These are phyloP conservation scores for Leptinotarsa rubiginosa DNA, from an alignment of 2,888 invertebrate genomes.

Conservation along the genomic window DNA sequence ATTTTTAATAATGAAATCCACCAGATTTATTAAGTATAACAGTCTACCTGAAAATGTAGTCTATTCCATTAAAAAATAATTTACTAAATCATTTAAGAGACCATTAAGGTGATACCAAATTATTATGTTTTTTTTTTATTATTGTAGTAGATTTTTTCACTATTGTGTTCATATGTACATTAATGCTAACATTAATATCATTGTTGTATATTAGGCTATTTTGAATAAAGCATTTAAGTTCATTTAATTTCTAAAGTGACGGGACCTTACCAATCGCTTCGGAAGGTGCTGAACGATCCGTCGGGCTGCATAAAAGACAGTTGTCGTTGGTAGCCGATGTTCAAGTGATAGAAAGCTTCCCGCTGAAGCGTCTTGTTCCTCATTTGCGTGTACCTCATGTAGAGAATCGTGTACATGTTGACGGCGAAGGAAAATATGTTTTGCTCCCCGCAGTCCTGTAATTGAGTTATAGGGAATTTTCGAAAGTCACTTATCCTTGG, in stretches of 20 bases:
- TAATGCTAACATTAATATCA: too few relatives aligned
- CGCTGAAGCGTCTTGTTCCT: constrained; percentile 84
- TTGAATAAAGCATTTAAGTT: too few relatives aligned
- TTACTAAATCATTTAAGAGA: too few relatives aligned
- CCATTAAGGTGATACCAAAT: too few relatives aligned
- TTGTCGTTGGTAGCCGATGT: constrained; percentile 89
- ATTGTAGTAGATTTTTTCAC: too few relatives aligned
- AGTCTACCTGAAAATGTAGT: too few relatives aligned
- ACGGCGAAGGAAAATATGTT: constrained; percentile 97
- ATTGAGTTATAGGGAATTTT: not conserved
- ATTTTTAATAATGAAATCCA: too few relatives aligned
- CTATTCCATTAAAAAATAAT: too few relatives aligned
- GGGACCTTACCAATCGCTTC: constrained; percentile 84
- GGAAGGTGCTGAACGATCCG: constrained; percentile 91
- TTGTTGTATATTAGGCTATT: too few relatives aligned
- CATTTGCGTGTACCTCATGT: constrained; percentile 92
- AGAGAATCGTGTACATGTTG: constrained; percentile 90
- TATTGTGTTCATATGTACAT: too few relatives aligned
- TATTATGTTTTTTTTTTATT: too few relatives aligned
- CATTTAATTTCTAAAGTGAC: not conserved
- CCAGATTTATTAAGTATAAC: too few relatives aligned
- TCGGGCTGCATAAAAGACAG: constrained; percentile 91
- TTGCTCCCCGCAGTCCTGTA: constrained; percentile 86
- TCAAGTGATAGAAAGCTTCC: constrained; percentile 88
- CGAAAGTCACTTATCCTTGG: not conserved